Base-by-base conservation (phyloP, 2,797 vertebrate genomes). In the Enteromius paludinosus region DNA sequence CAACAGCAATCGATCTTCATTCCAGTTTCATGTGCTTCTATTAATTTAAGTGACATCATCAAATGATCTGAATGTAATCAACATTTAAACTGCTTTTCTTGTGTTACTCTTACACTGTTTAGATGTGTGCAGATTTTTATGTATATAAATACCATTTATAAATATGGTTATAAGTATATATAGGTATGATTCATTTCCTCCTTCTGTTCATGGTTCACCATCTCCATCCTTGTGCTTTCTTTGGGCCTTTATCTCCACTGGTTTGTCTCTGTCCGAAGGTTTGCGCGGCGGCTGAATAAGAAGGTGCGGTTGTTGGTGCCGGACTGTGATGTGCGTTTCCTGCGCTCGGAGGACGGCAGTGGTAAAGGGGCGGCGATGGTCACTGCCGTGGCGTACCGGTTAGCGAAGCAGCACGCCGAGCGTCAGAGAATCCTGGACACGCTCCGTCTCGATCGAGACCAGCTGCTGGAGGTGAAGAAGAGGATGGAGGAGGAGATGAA, bases 351-450 rank as follows among this genome's bases (percentile, higher is more conserved):
- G 86, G 96, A 96, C 0, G 98, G 98, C 18, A 99, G 98, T 0
- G 96, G 97, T 78, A 99, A 99, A 83, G 98, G 98, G 0, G 96
- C 98, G 0, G 98, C 98, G 84, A 99, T 99, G 98, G 98, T 99
- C 85, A 99, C 98, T 0, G 98, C 98, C 0, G 98, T 99, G 85
- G 98, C 97, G 0, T 95, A 97, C 86, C 93, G 98, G 0, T 91
- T 98, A 79, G 97, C 94, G 0, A 93, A 95, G 33, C 97, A 99
- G 75, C 94, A 96, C 2, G 91, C 94, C 1, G 95, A 96, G 47
- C 94, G 96, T 0, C 96, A 97, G 93, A 88, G 90, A 41, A 93
- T 95, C 18, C 91, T 99, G 10, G 94, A 97, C 81, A 83, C 93
- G 0, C 90, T 99, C 45, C 94, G 94, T 6, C 90, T 99, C 86